Base-by-base conservation (phyloP, 2,113 vertebrate species). In the Callionymus lyra region DNA sequence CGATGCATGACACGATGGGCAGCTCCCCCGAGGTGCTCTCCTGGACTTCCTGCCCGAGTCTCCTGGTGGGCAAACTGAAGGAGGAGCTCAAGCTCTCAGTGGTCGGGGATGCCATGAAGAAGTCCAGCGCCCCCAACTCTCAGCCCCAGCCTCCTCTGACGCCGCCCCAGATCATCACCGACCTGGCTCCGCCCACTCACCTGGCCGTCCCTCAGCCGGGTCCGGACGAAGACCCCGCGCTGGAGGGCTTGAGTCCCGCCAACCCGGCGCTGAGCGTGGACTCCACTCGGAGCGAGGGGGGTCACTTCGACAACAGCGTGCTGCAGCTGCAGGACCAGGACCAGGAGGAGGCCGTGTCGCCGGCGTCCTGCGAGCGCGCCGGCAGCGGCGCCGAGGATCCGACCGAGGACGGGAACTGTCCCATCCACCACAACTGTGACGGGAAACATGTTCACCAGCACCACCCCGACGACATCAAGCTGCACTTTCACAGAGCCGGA, bases 251-350 rank as follows among this genome's bases (percentile, higher is more conserved):
- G 53, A 92, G 85, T 74, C 89, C 92, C 0, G 54, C 75, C 4
- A 84, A 89, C 62, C 81, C 80, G 0, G 87, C 89, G 1, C 65
- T 97, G 33, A 97, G 93, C 0, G 91, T 95, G 75, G 95, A 97
- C 74, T 90, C 82, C 0, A 81, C 85, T 6, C 84, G 92, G 15
- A 71, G 77, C 31, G 89, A 95, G 52, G 91, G 94, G 0, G 76
- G 82, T 4, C 80, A 88, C 61, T 98, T 98, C 35, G 92, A 97
- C 69, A 98, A 98, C 82, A 98, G 93, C 0, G 90, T 98, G 47
- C 86, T 98, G 10, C 95, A 98, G 84, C 82, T 97, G 41, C 85
- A 89, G 51, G 95, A 98, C 55, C 91, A 80, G 2, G 74, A 76
- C 16, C 64, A 79, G 0, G 94, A 97, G 27, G 91, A 96, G 14